Evolutionary conservation across 2,888 invertebrate species (phyloP).

Genomic region (Epistrophella euchroma): DNA sequence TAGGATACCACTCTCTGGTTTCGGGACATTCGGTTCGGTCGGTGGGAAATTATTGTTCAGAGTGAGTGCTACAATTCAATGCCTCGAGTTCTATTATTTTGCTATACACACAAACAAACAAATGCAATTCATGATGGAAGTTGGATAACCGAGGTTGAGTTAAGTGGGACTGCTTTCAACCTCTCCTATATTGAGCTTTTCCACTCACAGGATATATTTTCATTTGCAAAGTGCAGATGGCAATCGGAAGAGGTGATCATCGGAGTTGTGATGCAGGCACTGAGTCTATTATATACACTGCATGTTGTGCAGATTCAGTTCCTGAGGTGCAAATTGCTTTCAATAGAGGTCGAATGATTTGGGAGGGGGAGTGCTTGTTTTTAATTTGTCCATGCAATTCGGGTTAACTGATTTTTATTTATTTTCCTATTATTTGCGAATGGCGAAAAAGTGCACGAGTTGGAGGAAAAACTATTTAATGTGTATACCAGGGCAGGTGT

Average conservation of each 20-base stretch:
- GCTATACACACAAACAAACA: slow-evolving; percentile 6
- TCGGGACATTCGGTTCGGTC: neutral
- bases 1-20: slow-evolving; percentile 4
- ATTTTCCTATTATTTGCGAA: neutral
- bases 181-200: neutral
- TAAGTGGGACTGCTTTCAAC: neutral
- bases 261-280: neutral
- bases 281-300: neutral
- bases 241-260: slow-evolving; percentile 14
- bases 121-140: slow-evolving; percentile 4
- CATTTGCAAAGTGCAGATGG: slow-evolving; percentile 17
- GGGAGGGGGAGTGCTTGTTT: slow-evolving; percentile 17
- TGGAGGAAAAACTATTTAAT: neutral
- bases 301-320: neutral
- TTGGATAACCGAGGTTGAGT: neutral
- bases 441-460: too few relatives aligned
- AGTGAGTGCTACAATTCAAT: slow-evolving; percentile 21
- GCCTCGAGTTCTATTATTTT: slow-evolving; percentile 29
- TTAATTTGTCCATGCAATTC: slow-evolving; percentile 18
- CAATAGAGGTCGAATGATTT: neutral
- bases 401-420: slow-evolving; percentile 23
- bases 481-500: neutral
- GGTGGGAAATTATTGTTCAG: slow-evolving; percentile 3
- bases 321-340: slow-evolving; percentile 16
- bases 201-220: slow-evolving; percentile 25